A percentile compares a stretch with the other conserved stretches of the same genome.
Evolutionary conservation across 1,140 invertebrate genomes (phyloP).

Genomic region (Chelonus insularis): DNA sequence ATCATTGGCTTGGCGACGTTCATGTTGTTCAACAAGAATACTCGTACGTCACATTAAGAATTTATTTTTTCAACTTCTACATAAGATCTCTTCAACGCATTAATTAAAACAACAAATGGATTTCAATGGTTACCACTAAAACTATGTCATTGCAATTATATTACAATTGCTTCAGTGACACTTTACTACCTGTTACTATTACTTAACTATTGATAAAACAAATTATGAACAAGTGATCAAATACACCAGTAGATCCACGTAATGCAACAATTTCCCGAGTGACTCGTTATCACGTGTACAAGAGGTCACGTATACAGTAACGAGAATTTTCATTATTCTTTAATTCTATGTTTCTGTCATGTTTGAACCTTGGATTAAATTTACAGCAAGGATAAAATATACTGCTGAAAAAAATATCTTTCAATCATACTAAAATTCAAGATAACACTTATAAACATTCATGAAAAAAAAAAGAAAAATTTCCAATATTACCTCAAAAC

Average conservation of each 20-base stretch:
- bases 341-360: conserved; percentile 16
- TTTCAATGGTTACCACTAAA: no score
- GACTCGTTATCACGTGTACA: conserved; percentile 29
- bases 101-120: no score
- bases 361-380: background rate
- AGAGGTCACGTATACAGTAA: conserved; percentile 27
- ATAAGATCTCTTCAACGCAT: background rate
- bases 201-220: background rate
- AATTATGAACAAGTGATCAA: conserved; percentile 3
- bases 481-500: no score
- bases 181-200: no score
- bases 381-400: background rate
- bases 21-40: conserved; percentile 18
- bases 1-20: conserved; percentile 17
- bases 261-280: conserved; percentile 25
- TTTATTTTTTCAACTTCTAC: conserved; percentile 16
- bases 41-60: conserved; percentile 4
- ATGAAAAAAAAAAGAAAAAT: no score
- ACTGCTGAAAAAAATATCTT: no score
- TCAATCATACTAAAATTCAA: no score
- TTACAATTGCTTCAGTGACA: no score
- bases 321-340: conserved; percentile 17
- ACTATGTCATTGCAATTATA: no score
- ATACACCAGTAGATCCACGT: background rate
- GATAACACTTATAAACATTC: no score